Conservation (phyloP, 2,797 vertebrate species). For the Onychomys leucogaster region DNA sequence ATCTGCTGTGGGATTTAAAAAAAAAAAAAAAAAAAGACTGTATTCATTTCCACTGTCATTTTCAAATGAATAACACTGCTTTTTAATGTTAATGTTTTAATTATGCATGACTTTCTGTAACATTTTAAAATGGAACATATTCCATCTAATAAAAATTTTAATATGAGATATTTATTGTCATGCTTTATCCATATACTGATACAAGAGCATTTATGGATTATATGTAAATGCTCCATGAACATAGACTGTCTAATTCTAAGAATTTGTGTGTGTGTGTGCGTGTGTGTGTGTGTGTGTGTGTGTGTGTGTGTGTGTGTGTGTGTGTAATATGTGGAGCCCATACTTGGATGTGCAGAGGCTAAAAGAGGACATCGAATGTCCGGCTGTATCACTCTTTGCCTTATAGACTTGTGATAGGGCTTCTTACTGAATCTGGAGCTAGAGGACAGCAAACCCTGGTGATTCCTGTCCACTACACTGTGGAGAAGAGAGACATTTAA, state of each 20-base stretch:
- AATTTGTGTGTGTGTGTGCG: background rate
- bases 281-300: background rate
- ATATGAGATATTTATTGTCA: background rate
- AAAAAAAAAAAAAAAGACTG: background rate
- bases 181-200: background rate
- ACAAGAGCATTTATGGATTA: background rate
- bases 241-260: background rate
- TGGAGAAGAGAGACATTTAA: background rate
- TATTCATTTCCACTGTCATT: background rate
- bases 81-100: slow-evolving; percentile 29
- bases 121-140: background rate
- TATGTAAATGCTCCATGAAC: background rate
- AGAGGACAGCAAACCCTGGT: background rate
- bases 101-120: background rate
- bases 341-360: background rate
- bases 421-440: background rate
- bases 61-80: slow-evolving; percentile 5
- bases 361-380: background rate
- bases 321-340: background rate
- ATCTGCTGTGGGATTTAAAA: too few species aligned
- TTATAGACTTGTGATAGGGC: background rate
- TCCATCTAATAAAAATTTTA: background rate
- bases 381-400: background rate
- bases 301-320: background rate
- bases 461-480: background rate